phyloP scores from a whole-genome alignment of 2,113 vertebrate genomes.

The Bungarus multicinctus region DNA sequence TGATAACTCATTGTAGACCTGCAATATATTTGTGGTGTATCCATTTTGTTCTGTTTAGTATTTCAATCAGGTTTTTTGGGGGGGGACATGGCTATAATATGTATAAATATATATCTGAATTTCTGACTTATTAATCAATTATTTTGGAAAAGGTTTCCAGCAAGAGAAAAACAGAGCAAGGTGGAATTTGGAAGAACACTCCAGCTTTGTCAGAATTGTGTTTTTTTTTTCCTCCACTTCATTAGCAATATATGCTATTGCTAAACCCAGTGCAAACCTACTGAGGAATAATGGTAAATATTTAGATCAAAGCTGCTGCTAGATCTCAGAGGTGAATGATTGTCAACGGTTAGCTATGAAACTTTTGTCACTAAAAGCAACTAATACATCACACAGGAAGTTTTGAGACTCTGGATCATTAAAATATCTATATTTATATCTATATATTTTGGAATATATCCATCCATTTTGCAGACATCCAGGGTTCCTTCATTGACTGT shows the following conservation, averaged over 20 bases:
- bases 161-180: not conserved
- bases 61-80: not conserved
- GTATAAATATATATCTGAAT: not conserved
- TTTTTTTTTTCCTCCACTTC: not conserved
- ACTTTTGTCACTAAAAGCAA: not conserved
- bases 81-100: not conserved
- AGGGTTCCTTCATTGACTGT: too few species aligned
- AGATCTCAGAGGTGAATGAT: constrained; percentile 25
- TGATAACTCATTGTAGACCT: constrained; percentile 14
- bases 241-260: not conserved
- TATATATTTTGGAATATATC: too few species aligned
- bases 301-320: not conserved
- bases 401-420: not conserved
- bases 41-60: not conserved
- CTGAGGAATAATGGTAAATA: constrained; percentile 5
- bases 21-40: not conserved
- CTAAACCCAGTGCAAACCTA: not conserved
- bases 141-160: not conserved
- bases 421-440: too few species aligned
- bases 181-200: too few species aligned
- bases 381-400: not conserved
- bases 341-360: constrained; percentile 24
- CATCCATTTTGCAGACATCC: too few species aligned
- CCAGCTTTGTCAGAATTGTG: not conserved
- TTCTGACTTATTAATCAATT: not conserved